phyloP scores from a whole-genome alignment of 1,140 invertebrate genomes.

The Tetragonula clypearis region DNA sequence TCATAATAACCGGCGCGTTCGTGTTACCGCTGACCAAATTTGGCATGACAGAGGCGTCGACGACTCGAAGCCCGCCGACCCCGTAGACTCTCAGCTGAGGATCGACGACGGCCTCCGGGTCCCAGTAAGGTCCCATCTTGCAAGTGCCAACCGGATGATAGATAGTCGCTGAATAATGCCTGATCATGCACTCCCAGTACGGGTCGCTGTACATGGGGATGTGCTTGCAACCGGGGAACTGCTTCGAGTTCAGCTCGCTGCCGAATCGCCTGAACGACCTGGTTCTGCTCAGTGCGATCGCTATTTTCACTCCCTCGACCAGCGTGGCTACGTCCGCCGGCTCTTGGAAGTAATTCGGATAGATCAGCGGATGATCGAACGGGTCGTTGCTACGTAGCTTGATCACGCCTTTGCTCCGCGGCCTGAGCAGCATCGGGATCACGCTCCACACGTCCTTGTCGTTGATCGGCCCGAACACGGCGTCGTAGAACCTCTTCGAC shows the following conservation, averaged over 20 bases:
- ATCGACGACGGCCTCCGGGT: conserved; percentile 93
- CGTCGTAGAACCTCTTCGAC: conserved; percentile 87
- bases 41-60: conserved; percentile 94
- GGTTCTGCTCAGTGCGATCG: conserved; percentile 88
- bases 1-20: conserved; percentile 92
- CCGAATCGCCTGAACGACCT: conserved; percentile 87
- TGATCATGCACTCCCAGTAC: conserved; percentile 93
- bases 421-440: conserved; percentile 91
- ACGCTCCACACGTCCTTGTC: conserved; percentile 92
- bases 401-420: conserved; percentile 90
- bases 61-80: conserved; percentile 89
- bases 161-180: conserved; percentile 89
- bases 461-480: conserved; percentile 88
- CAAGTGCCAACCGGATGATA: conserved; percentile 95
- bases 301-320: conserved; percentile 92
- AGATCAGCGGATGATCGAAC: conserved; percentile 94
- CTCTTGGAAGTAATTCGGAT: conserved; percentile 94
- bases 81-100: conserved; percentile 91
- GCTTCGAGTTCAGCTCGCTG: conserved; percentile 85
- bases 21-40: conserved; percentile 92
- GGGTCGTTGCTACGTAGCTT: conserved; percentile 92
- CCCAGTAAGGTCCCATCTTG: conserved; percentile 95
- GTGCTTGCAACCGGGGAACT: conserved; percentile 88
- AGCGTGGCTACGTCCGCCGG: conserved; percentile 90
- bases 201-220: conserved; percentile 86